Percentiles rank a stretch among this genome's conserved stretches.
Evolutionary conservation across 2,113 vertebrate species (phyloP).

Genomic region (Brachirus orientalis): DNA sequence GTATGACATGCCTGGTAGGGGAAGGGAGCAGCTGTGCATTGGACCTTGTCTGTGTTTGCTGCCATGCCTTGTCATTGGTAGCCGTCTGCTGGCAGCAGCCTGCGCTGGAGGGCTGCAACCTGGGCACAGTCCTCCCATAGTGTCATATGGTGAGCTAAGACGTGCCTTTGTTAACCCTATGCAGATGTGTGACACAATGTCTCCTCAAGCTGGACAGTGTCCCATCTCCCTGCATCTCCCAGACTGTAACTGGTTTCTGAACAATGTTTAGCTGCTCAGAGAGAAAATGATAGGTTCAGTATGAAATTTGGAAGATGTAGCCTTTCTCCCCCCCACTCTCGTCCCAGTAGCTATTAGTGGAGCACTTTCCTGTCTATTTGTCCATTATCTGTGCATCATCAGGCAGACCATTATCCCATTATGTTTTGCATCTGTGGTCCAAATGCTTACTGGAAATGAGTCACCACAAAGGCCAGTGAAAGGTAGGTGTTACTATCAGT

Average conservation of each 20-base stretch:
- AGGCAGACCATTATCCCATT: conserved; percentile 79
- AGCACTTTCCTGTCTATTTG: conserved; percentile 75
- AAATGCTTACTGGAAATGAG: conserved; percentile 79
- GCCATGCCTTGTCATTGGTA: conserved; percentile 76
- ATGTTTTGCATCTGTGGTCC: conserved; percentile 77
- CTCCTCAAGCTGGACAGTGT: conserved; percentile 47
- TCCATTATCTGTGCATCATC: conserved; percentile 78
- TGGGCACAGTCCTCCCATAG: conserved; percentile 54
- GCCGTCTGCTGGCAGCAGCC: conserved; percentile 73
- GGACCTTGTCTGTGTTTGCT: conserved; percentile 73
- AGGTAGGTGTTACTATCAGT: conserved; percentile 73
- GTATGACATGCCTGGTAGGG: conserved; percentile 66
- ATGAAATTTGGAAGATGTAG: conserved; percentile 63
- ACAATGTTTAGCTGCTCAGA: conserved; percentile 45
- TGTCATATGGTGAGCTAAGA: conserved; percentile 70
- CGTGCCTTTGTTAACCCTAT: conserved; percentile 45
- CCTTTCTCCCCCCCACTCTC: conserved; percentile 30
- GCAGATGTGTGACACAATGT: conserved; percentile 65
- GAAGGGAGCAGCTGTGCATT: conserved; percentile 75
- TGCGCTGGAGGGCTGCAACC: conserved; percentile 66
- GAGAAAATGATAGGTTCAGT: conserved; percentile 49
- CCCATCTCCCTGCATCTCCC: conserved; percentile 43
- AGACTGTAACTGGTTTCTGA: conserved; percentile 46
- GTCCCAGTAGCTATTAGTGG: conserved; percentile 67
- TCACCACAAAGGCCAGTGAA: conserved; percentile 67